Percentiles rank a stretch among this genome's conserved stretches.
Evolutionary conservation across 2,888 invertebrate genomes (phyloP).

Genomic region (Ophion ventricosus): DNA sequence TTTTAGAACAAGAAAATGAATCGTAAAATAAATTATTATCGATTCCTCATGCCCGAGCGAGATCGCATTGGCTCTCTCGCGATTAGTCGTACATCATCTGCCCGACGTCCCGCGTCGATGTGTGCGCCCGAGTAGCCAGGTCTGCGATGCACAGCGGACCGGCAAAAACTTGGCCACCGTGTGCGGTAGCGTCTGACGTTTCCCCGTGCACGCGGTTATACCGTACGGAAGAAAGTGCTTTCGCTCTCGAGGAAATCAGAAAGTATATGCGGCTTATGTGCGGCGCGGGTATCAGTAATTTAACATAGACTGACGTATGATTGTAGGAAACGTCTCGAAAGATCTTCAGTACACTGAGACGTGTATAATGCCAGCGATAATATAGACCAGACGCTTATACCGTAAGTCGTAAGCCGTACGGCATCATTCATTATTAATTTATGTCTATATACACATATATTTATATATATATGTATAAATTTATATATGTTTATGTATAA

Average conservation of each 20-base stretch:
- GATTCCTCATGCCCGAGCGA: too few species aligned
- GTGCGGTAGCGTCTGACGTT: conserved; percentile 26
- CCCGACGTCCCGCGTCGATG: background rate
- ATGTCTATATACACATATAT: too few species aligned
- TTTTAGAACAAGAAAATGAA: background rate
- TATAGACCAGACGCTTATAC: background rate
- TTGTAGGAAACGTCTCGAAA: conserved; percentile 65
- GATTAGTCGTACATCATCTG: background rate
- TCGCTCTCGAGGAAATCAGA: conserved; percentile 61
- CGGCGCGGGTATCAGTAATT: conserved; percentile 23
- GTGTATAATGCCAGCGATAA: conserved; percentile 36
- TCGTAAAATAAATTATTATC: background rate
- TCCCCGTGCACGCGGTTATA: conserved; percentile 17
- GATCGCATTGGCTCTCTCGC: background rate
- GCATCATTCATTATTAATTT: background rate
- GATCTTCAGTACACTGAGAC: conserved; percentile 52
- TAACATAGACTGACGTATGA: conserved; percentile 42
- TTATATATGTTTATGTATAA: too few species aligned
- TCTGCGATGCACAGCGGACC: background rate
- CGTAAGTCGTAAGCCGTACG: background rate
- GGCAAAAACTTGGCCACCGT: conserved; percentile 44
- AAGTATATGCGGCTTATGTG: conserved; percentile 51
- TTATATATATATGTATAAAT: too few species aligned
- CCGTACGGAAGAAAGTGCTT: conserved; percentile 63
- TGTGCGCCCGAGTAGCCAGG: background rate